Base-by-base conservation (phyloP, 2,888 invertebrate species). In the Meganola albula region DNA sequence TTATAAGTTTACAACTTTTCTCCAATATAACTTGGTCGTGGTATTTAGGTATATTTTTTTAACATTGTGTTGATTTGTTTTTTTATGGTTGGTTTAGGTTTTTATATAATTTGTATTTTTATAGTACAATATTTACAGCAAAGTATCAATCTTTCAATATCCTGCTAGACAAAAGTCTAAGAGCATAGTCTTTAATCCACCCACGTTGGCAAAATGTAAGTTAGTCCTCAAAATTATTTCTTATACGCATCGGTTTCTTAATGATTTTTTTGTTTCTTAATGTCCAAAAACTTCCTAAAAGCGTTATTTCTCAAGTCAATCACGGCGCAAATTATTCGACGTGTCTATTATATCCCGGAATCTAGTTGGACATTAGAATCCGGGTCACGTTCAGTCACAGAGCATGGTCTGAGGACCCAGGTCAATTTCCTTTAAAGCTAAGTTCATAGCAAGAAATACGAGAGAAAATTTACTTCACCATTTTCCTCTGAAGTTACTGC, bases 391-490 rank as follows among this genome's bases (percentile, higher is more conserved):
- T 50, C 40, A 39, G 47, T 42, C 46, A 44, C 41, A 30, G 41
- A 48, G 46, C 45, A 42, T 20, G 47, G 47, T 49, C 50, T 40
- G 31, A 51, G 54, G 50, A 63, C 57, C 48, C 51, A 58, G 73
- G 64, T 74, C 74, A 72, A 74, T 75, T 74, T 74, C 75, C 72
- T 69, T 57, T 59, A 42, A 48, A 39, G 44, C 30, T 33, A 33
- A 12, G 38, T 45, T 30, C 41, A 45, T 40, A 55, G 36, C 25
- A 36, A 9, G 26, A 16, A 10, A 10, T n/a, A n/a, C n/a, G n/a
- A n/a, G n/a, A n/a, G n/a, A n/a, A n/a, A n/a, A n/a, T n/a, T n/a
- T n/a, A n/a, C n/a, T n/a, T n/a, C n/a, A n/a, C n/a, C n/a, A n/a
- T n/a, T n/a, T n/a, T n/a, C n/a, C n/a, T n/a, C n/a, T n/a, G n/a